A percentile compares a stretch with the other conserved stretches of the same genome.
Conservation (phyloP, 2,797 vertebrate species). For the Enteromius viviparus region DNA sequence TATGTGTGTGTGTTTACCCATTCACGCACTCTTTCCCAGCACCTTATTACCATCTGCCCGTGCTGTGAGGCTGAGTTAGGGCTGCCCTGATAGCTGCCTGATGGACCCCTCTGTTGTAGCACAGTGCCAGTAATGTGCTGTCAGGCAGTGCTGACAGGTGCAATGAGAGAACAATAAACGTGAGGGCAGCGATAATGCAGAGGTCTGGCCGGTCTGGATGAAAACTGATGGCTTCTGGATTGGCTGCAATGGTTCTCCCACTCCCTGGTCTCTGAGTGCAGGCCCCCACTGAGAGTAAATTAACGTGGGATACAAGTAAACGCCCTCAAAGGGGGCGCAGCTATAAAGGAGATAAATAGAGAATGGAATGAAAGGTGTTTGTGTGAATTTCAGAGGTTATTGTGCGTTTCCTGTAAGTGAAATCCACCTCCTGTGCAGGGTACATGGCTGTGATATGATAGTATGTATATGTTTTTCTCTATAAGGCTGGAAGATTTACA, state of each 20-base stretch:
- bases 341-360: conserved; percentile 31
- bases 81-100: conserved; percentile 75
- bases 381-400: conserved; percentile 27
- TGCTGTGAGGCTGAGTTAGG: conserved; percentile 36
- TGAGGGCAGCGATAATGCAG: conserved; percentile 83
- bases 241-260: conserved; percentile 79
- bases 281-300: conserved; percentile 81
- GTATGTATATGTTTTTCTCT: neutral
- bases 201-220: conserved; percentile 82
- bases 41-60: conserved; percentile 31
- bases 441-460: neutral
- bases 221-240: conserved; percentile 89
- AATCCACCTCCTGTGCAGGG: neutral
- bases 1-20: conserved; percentile 28
- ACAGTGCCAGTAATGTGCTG: conserved; percentile 57
- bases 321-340: conserved; percentile 3
- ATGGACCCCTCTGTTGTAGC: conserved; percentile 78
- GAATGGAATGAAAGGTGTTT: conserved; percentile 43
- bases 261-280: conserved; percentile 68
- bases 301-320: conserved; percentile 80
- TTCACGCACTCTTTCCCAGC: conserved; percentile 13
- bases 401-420: conserved; percentile 22
- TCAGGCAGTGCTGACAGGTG: conserved; percentile 79
- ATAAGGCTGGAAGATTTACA: conserved; percentile 7
- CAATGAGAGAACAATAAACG: conserved; percentile 85